Evolutionary conservation across 2,888 invertebrate species (phyloP).

Genomic region (Carpatolechia fugitivella): DNA sequence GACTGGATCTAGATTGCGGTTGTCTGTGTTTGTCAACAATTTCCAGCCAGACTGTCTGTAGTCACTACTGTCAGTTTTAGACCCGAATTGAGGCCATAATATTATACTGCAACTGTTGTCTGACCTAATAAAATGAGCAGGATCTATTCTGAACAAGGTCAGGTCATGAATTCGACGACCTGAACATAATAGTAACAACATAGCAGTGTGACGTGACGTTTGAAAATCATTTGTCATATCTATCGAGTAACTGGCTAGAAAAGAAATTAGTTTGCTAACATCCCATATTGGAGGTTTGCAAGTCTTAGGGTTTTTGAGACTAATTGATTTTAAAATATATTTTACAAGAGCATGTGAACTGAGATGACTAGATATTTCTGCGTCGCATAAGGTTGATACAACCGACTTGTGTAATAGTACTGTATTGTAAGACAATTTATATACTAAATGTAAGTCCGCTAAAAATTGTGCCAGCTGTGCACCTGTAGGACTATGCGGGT

Average conservation of each 20-base stretch:
- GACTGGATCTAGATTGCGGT: conserved; percentile 25
- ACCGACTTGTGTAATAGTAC: conserved; percentile 22
- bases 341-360: not conserved
- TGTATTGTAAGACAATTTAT: conserved; percentile 23
- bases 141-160: no score
- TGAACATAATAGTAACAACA: no score
- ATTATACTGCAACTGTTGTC: not conserved
- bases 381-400: no score
- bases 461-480: conserved; percentile 18
- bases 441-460: conserved; percentile 17
- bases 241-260: no score
- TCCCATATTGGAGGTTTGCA: no score
- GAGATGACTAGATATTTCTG: not conserved
- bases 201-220: no score
- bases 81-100: conserved; percentile 16
- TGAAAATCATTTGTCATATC: no score
- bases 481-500: conserved; percentile 20
- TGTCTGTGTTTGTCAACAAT: no score
- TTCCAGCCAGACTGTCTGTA: not conserved
- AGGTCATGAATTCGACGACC: no score
- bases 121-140: not conserved
- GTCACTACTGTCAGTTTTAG: conserved; percentile 29
- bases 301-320: no score
- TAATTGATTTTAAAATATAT: no score
- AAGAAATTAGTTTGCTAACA: no score